Conservation (phyloP, 2,888 invertebrate genomes). For the Plebejus anna region DNA sequence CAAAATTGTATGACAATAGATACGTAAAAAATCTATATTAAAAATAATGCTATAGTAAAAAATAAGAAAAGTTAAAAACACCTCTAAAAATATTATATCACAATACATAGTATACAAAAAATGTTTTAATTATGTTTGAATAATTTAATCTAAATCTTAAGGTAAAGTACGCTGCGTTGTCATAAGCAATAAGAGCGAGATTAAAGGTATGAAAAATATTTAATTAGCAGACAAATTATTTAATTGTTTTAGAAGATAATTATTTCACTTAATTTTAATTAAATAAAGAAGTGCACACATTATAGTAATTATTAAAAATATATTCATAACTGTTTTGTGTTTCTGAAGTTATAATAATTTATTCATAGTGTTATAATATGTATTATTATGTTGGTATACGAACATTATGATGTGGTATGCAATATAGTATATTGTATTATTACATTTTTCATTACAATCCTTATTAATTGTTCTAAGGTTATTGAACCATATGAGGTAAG, state of each 20-base stretch:
- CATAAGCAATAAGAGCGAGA: neutral
- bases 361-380: constrained; percentile 1
- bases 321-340: constrained; percentile 8
- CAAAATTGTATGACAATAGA: neutral
- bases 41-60: too few relatives aligned
- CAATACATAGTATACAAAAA: neutral
- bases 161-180: neutral
- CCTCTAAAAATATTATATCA: neutral
- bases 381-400: neutral
- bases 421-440: neutral
- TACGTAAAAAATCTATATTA: too few relatives aligned
- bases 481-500: neutral
- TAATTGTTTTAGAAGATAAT: neutral
- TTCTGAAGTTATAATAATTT: neutral
- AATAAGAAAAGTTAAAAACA: too few relatives aligned
- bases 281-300: constrained; percentile 1
- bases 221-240: constrained; percentile 1
- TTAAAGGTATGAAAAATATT: neutral
- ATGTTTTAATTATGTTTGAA: neutral
- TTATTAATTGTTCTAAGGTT: constrained; percentile 9
- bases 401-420: neutral
- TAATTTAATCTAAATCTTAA: neutral
- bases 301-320: neutral
- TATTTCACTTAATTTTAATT: constrained; percentile 4
- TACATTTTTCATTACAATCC: constrained; percentile 28